Evolutionary conservation across 2,797 vertebrate genomes (phyloP).

Genomic region (Morus bassanus): DNA sequence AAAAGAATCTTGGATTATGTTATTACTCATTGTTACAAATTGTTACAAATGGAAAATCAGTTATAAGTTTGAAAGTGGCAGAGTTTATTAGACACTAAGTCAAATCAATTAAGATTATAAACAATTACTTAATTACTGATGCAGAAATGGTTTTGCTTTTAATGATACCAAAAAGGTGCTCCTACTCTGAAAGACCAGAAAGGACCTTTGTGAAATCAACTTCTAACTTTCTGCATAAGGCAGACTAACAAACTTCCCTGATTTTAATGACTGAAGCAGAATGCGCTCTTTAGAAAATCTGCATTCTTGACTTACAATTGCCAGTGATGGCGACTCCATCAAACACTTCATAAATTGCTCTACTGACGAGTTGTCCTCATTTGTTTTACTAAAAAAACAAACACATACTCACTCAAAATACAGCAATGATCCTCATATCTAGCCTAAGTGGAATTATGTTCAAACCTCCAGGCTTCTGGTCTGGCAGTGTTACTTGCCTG

Average conservation of each 20-base stretch:
- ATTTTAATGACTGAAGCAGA: not conserved
- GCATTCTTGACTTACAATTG: not conserved
- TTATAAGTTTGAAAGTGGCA: not conserved
- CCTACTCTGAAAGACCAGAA: not conserved
- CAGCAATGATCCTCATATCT: not conserved
- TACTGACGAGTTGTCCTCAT: not conserved
- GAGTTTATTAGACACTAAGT: not conserved
- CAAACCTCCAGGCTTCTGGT: not conserved
- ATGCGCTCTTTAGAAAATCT: not conserved
- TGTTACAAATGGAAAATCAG: not conserved
- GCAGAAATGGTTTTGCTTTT: not conserved
- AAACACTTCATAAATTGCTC: not conserved
- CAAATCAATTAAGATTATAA: constrained; percentile 11
- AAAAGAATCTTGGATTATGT: not conserved
- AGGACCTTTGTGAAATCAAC: not conserved
- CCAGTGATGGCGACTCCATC: not conserved
- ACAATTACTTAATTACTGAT: not conserved
- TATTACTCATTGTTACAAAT: not conserved
- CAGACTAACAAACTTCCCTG: not conserved
- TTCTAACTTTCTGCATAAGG: not conserved
- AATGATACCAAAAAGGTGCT: not conserved
- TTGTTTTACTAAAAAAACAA: not conserved
- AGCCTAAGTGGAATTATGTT: not conserved
- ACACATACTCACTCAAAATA: not conserved
- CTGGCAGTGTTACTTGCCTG: not conserved